A percentile compares a stretch with the other conserved stretches of the same genome.
Evolutionary conservation across 2,797 vertebrate genomes (phyloP).

Genomic region (Oryzias sinensis): DNA sequence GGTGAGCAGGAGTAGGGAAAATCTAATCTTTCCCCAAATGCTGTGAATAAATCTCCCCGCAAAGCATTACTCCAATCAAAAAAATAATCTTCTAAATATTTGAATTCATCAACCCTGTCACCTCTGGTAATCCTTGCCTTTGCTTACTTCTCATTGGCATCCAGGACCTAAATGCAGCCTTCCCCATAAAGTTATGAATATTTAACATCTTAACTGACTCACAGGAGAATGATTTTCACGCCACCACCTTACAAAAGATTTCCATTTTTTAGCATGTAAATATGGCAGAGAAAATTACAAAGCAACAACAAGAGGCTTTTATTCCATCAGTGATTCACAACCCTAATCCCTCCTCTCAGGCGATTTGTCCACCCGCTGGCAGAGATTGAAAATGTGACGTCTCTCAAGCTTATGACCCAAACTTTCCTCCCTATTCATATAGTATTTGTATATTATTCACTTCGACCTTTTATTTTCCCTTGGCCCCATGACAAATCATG

Average conservation of each 20-base stretch:
- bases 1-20: conserved; percentile 19
- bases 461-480: conserved; percentile 63
- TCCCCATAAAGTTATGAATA: conserved; percentile 72
- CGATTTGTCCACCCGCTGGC: conserved; percentile 74
- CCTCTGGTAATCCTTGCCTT: conserved; percentile 70
- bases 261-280: conserved; percentile 77
- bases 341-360: conserved; percentile 74
- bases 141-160: conserved; percentile 63
- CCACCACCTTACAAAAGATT: conserved; percentile 71
- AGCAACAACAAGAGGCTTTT: conserved; percentile 74
- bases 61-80: conserved; percentile 79
- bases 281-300: conserved; percentile 76
- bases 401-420: conserved; percentile 62
- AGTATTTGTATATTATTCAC: conserved; percentile 68
- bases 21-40: conserved; percentile 67
- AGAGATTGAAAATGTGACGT: conserved; percentile 75
- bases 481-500: conserved; percentile 59
- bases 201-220: conserved; percentile 69
- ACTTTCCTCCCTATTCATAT: conserved; percentile 57
- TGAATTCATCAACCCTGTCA: conserved; percentile 78
- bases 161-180: conserved; percentile 66
- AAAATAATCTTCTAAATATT: conserved; percentile 80
- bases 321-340: conserved; percentile 73
- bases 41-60: conserved; percentile 70
- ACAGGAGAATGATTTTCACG: conserved; percentile 64